Conservation (phyloP, 2,797 vertebrate species). For the Orientallactaga sibirica region DNA sequence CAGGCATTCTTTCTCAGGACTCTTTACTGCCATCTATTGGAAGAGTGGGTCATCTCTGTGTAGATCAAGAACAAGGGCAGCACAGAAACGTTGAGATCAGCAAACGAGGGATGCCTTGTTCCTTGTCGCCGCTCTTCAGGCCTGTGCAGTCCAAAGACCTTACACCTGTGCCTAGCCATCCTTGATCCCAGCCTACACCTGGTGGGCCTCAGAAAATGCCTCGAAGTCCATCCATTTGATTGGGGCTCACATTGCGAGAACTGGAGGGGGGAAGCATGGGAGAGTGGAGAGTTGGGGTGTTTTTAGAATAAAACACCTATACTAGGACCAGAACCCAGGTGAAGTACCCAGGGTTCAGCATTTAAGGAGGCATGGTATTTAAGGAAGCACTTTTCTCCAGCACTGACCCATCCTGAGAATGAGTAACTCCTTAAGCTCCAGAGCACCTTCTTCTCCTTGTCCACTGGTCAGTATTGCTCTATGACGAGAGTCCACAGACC, state of each 20-base stretch:
- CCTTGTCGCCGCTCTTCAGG: not conserved
- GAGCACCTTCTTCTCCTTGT: not conserved
- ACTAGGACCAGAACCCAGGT: not conserved
- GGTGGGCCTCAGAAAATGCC: not conserved
- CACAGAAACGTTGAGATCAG: not conserved
- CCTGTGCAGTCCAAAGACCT: not conserved
- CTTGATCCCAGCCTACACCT: not conserved
- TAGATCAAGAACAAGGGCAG: too few species aligned
- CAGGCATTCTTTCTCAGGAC: not conserved
- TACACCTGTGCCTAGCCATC: not conserved
- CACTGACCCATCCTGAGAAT: not conserved
- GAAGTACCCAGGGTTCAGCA: not conserved
- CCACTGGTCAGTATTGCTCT: too few species aligned
- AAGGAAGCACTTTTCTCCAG: not conserved
- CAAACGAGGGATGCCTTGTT: not conserved
- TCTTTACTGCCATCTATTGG: constrained; percentile 71
- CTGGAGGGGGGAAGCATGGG: not conserved
- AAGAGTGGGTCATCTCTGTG: not conserved
- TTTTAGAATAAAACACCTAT: not conserved
- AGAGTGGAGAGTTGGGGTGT: not conserved
- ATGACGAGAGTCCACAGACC: too few species aligned
- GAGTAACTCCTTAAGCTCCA: not conserved
- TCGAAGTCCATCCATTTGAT: not conserved
- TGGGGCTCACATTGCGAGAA: not conserved
- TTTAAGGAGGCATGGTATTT: not conserved